Conservation (phyloP, 92 coral and sea anemone genomes). For the Desmophyllum pertusum region DNA sequence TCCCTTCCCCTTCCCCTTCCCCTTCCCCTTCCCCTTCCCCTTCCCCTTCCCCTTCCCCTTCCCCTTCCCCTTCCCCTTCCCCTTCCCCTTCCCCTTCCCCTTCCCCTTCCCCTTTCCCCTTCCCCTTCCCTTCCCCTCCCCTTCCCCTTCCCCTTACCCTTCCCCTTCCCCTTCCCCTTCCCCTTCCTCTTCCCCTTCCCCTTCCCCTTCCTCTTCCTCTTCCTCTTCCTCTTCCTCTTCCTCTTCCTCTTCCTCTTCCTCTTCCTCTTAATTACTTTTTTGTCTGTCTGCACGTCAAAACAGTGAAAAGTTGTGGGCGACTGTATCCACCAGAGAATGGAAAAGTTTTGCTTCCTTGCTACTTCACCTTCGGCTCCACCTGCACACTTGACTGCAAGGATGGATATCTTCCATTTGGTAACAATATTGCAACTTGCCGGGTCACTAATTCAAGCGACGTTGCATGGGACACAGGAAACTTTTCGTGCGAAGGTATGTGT, state of each 20-base stretch:
- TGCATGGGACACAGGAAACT: slow-evolving; percentile 38
- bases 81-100: too few species aligned
- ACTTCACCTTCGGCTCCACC: slow-evolving; percentile 32
- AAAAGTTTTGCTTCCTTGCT: slow-evolving; percentile 30
- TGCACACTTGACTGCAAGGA: slow-evolving; percentile 17
- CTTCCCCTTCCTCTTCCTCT: too few species aligned
- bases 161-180: too few species aligned
- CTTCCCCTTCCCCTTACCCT: too few species aligned
- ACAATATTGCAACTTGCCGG: slow-evolving; percentile 34
- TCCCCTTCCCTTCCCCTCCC: too few species aligned
- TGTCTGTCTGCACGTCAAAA: neutral
- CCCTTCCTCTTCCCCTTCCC: too few species aligned
- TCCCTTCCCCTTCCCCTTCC: too few species aligned
- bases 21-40: too few species aligned
- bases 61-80: too few species aligned
- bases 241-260: neutral
- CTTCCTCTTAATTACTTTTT: neutral
- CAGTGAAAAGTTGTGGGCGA: slow-evolving; percentile 17
- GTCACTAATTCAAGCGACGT: slow-evolving; percentile 15
- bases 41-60: too few species aligned
- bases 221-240: neutral
- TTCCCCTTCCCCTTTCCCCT: too few species aligned
- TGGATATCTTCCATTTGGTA: slow-evolving; percentile 27
- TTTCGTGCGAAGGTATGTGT: slow-evolving; percentile 18
- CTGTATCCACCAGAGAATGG: slow-evolving; percentile 11